A percentile compares a stretch with the other conserved stretches of the same genome.
Conservation (phyloP, 35 echinoderm and acorn worm genomes). For the Chiridota heheva region DNA sequence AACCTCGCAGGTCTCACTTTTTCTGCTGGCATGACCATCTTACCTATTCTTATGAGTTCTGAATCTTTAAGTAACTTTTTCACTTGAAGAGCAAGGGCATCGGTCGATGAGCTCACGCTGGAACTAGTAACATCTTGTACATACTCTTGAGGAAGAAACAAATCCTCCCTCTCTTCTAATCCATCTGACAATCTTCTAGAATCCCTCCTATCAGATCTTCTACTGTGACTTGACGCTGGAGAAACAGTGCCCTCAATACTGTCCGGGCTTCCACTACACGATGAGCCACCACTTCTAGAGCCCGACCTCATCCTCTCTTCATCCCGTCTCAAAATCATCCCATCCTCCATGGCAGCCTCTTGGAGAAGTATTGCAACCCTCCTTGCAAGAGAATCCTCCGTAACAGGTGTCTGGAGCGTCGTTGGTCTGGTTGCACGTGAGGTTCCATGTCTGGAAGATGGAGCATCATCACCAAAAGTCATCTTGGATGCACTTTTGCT, state of each 20-base stretch:
- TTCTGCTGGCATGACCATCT: background rate
- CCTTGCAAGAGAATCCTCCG: slow-evolving; percentile 39
- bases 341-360: slow-evolving; percentile 17
- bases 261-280: slow-evolving; percentile 47
- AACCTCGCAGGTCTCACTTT: background rate
- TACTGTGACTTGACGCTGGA: slow-evolving; percentile 16
- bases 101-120: slow-evolving; percentile 22
- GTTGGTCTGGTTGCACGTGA: too few species aligned
- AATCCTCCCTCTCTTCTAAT: background rate
- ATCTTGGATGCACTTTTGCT: too few species aligned
- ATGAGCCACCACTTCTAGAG: slow-evolving; percentile 26
- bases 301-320: background rate
- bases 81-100: slow-evolving; percentile 30
- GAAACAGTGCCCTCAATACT: slow-evolving; percentile 46
- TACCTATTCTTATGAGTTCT: slow-evolving; percentile 24
- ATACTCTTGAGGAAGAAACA: background rate
- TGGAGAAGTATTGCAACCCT: slow-evolving; percentile 42
- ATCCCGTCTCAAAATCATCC: slow-evolving; percentile 5
- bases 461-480: too few species aligned
- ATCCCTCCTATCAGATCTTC: slow-evolving; percentile 24
- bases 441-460: too few species aligned
- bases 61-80: slow-evolving; percentile 32
- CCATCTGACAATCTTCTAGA: background rate
- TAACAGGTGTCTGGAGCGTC: too few species aligned
- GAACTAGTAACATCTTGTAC: background rate